phyloP scores from a whole-genome alignment of 2,797 vertebrate species.

The Chaunax sp. region DNA sequence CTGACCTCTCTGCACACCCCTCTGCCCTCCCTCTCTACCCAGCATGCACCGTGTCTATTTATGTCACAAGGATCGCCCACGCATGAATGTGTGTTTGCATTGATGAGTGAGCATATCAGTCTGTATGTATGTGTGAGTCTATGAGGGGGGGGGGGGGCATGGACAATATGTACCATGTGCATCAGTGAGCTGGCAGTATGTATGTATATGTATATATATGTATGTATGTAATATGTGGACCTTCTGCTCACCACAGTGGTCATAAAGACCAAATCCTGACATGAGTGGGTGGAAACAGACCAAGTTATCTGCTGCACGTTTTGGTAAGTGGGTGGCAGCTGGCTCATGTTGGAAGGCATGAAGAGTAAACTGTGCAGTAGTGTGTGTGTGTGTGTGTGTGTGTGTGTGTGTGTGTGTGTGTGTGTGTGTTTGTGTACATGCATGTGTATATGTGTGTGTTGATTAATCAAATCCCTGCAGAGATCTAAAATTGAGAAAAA shows the following conservation, averaged over 20 bases:
- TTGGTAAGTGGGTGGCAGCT: constrained; percentile 48
- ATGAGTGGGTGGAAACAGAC: constrained; percentile 54
- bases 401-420: neutral
- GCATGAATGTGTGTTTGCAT: constrained; percentile 27
- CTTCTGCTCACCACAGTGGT: constrained; percentile 36
- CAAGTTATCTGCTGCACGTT: constrained; percentile 23
- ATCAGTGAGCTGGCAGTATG: constrained; percentile 30
- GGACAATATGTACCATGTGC: constrained; percentile 39
- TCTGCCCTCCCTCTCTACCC: neutral
- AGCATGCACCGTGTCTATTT: constrained; percentile 8
- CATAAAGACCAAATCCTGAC: constrained; percentile 28
- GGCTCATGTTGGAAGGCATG: constrained; percentile 41
- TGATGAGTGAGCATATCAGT: constrained; percentile 50
- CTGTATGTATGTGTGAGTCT: constrained; percentile 36
- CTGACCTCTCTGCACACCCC: neutral
- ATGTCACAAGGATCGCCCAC: constrained; percentile 38
- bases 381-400: neutral
- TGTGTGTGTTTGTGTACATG: too few species aligned
- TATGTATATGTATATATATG: neutral
- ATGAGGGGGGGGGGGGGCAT: neutral
- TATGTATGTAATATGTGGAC: constrained; percentile 6
- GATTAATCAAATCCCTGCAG: constrained; percentile 12
- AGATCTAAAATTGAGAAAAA: constrained; percentile 9
- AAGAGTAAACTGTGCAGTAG: constrained; percentile 16
- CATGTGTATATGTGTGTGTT: too few species aligned